Evolutionary conservation across 2,797 vertebrate species (phyloP).

Genomic region (Meriones psammophilus): DNA sequence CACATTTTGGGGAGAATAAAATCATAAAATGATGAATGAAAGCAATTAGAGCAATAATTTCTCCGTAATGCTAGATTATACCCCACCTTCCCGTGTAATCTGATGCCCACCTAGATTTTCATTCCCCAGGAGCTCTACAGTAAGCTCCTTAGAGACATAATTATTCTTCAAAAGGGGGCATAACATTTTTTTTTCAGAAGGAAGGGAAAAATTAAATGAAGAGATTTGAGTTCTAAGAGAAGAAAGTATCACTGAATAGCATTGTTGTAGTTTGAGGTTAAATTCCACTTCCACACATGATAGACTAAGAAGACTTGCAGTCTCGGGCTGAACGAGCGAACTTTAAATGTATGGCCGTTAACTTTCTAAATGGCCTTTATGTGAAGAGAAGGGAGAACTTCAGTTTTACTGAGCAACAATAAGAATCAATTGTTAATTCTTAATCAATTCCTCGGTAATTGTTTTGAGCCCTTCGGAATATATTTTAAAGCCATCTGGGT

Average conservation of each 20-base stretch:
- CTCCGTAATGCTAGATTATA: not conserved
- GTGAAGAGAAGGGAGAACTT: slow-evolving; percentile 46
- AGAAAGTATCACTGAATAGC: slow-evolving; percentile 40
- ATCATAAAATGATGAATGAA: slow-evolving; percentile 45
- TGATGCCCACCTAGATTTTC: not conserved
- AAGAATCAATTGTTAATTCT: too few relatives aligned
- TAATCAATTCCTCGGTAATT: slow-evolving; percentile 29
- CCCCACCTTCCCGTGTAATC: not conserved
- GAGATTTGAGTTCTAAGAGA: slow-evolving; percentile 34
- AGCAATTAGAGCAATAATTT: slow-evolving; percentile 38
- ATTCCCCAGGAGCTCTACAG: not conserved
- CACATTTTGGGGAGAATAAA: slow-evolving; percentile 7
- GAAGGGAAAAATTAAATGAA: slow-evolving; percentile 10
- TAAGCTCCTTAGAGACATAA: slow-evolving; percentile 26
- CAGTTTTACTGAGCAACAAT: slow-evolving; percentile 38
- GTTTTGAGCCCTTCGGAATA: not conserved
- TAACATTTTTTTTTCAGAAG: not conserved
- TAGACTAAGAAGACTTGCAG: not conserved
- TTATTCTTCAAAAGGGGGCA: slow-evolving; percentile 34
- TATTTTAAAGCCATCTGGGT: slow-evolving; percentile 29
- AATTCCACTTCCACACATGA: not conserved
- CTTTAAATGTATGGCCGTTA: slow-evolving; percentile 23
- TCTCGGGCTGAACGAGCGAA: not conserved
- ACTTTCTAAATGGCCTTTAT: slow-evolving; percentile 26
- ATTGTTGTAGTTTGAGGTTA: slow-evolving; percentile 40